Percentiles rank a stretch among this genome's conserved stretches.
These are phyloP conservation scores for Xiphorhynchus elegans DNA, from an alignment of 2,113 vertebrate species.

Conservation along the genomic window DNA sequence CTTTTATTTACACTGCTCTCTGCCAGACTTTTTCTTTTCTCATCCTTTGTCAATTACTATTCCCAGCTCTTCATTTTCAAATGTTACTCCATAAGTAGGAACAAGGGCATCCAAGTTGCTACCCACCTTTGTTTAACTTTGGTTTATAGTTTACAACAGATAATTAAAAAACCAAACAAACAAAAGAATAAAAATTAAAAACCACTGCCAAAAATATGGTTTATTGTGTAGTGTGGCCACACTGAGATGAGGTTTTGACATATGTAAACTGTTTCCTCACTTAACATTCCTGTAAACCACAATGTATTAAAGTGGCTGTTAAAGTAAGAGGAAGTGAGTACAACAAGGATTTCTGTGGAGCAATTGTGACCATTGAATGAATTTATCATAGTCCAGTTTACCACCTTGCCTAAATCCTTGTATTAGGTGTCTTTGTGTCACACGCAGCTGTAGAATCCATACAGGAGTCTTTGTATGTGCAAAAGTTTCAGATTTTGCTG, in stretches of 20 bases:
- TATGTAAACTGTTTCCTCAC: background rate
- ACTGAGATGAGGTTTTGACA: background rate
- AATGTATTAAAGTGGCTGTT: background rate
- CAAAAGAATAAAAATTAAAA: background rate
- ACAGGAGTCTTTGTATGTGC: background rate
- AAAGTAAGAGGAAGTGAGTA: background rate
- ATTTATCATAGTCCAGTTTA: background rate
- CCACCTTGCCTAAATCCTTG: no score
- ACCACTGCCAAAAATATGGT: background rate
- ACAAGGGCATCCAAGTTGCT: background rate
- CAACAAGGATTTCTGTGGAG: accelerated
- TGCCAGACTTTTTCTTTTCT: background rate
- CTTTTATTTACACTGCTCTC: background rate
- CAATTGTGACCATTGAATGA: accelerated
- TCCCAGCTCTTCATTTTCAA: background rate
- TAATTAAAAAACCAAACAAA: background rate
- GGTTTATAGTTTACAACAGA: background rate
- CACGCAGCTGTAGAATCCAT: background rate
- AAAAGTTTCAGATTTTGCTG: background rate
- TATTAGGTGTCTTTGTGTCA: background rate
- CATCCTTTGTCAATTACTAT: background rate
- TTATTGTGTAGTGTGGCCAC: background rate
- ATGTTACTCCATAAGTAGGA: background rate
- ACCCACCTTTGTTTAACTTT: background rate
- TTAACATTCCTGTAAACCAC: accelerated